Conservation (phyloP, 35 echinoderm and acorn worm species). For the Heliocidaris erythrogramma region DNA sequence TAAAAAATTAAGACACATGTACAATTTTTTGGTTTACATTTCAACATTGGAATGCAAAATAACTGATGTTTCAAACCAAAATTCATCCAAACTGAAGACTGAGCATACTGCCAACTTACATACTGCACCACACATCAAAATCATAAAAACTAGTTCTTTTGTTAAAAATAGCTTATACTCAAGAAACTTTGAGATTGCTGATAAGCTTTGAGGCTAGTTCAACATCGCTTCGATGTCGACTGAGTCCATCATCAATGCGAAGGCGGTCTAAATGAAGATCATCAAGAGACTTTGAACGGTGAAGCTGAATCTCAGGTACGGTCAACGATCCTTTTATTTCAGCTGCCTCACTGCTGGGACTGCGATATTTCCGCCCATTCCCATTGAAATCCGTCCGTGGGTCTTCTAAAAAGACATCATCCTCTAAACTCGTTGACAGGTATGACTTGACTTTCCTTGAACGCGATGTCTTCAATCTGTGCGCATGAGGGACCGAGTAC, state of each 20-base stretch:
- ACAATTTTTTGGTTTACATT: background rate
- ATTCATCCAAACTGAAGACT: background rate
- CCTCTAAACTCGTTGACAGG: conserved; percentile 13
- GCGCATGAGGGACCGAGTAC: background rate
- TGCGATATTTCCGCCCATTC: background rate
- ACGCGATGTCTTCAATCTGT: background rate
- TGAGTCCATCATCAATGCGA: background rate
- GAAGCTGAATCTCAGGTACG: conserved; percentile 6
- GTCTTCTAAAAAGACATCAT: conserved; percentile 34
- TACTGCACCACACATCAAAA: background rate
- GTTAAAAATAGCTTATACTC: background rate
- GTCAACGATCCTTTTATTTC: background rate
- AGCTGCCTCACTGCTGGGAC: conserved; percentile 10
- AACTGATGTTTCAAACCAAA: background rate
- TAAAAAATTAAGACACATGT: background rate
- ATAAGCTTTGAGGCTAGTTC: conserved; percentile 66
- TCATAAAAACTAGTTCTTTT: background rate
- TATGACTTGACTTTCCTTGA: conserved; percentile 24
- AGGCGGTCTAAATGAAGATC: conserved; percentile 33
- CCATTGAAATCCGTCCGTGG: conserved; percentile 21
- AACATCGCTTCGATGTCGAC: conserved; percentile 47
- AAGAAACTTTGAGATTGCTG: conserved; percentile 61
- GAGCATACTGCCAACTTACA: background rate
- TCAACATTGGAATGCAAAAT: background rate
- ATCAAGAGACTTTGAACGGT: conserved; percentile 74